Evolutionary conservation across 1,140 invertebrate species (phyloP), one percentile per base, ranked within the genome.

Genomic region (Phortica variegata): DNA sequence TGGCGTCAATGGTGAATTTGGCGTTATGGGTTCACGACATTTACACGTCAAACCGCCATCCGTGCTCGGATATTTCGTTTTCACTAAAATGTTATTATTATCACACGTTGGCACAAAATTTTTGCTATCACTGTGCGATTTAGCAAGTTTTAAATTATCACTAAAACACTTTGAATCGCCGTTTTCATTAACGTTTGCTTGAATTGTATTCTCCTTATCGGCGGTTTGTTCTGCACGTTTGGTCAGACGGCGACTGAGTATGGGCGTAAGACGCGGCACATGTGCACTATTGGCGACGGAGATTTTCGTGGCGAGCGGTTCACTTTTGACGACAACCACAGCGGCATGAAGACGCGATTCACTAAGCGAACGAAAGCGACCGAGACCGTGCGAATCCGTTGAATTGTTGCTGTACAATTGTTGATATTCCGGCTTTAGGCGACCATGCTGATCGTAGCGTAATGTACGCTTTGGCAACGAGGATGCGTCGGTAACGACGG

Each of bases 381-480:
- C n/a, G n/a, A n/a, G n/a, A n/a, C n/a, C n/a, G n/a, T n/a, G n/a
- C n/a, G n/a, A n/a, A n/a, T n/a, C n/a, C n/a, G n/a, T n/a, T n/a
- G n/a, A n/a, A n/a, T n/a, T n/a, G n/a, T n/a, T n/a, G n/a, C n/a
- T n/a, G n/a, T n/a, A n/a, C n/a, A n/a, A n/a, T n/a, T n/a, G n/a
- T 40, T 40, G 38, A 21, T 20, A 38, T 43, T 38, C 44, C 13
- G 47, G 47, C n/a, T 60, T 73, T 8, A 69, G 42, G n/a, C 71
- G 60, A 1, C 65, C 69, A 17, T 58, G 46, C 36, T 51, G 54
- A 56, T 73, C 70, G 53, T 70, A 73, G 43, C 62, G 49, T 9
- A 66, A 37, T 17, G 60, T 56, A 23, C 59, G 58, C n/a, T 60
- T 50, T 15, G 39, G 52, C 18, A 38, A 48, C 16, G 38, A 17